These are phyloP conservation scores for Chelonoidis abingdonii DNA, from an alignment of 2,113 vertebrate genomes.

Conservation along the genomic window DNA sequence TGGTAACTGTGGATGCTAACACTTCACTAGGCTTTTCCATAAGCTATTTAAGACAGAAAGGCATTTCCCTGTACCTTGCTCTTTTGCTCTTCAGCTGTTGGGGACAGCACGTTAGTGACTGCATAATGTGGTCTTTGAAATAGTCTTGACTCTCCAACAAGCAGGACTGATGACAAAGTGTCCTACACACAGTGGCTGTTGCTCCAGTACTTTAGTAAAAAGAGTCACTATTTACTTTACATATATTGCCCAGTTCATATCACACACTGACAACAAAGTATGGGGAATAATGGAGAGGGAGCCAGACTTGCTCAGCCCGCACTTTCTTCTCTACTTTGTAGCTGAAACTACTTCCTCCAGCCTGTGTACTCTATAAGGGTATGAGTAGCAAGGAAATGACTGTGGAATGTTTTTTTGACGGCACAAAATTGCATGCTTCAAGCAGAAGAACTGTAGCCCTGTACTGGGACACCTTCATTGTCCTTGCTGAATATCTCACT, in stretches of 20 bases:
- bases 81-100: background rate
- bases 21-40: background rate
- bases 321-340: background rate
- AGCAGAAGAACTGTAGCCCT: background rate
- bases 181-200: background rate
- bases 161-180: background rate
- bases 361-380: background rate
- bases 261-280: background rate
- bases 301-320: background rate
- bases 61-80: too few species aligned
- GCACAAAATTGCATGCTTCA: background rate
- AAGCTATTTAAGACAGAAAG: background rate
- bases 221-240: background rate
- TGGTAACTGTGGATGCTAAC: background rate
- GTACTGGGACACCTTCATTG: background rate
- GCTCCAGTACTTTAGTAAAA: background rate
- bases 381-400: background rate
- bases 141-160: background rate
- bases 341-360: background rate
- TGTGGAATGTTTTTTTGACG: background rate
- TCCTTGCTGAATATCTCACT: background rate
- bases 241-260: background rate
- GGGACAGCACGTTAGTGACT: background rate
- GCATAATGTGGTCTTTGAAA: background rate
- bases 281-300: background rate